Evolutionary conservation across 2,888 invertebrate species (phyloP), one percentile per base, ranked within the genome.

Genomic region (Hesperia comma): DNA sequence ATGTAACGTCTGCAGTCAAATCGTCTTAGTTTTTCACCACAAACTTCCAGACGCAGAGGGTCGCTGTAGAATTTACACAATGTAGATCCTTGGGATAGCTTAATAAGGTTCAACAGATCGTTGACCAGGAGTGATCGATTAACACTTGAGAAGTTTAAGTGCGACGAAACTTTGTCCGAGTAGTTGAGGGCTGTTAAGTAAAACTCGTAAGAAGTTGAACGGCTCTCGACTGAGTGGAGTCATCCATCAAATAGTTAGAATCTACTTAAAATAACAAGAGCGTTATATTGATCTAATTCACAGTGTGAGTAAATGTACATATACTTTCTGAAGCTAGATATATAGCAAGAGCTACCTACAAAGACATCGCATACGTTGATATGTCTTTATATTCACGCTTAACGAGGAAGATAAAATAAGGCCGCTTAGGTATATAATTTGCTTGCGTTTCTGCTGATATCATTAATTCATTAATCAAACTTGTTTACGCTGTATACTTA

Each of bases 71-170:
- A 41, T 51, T n/a, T 55, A 19, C 19, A 41, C 26, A 57, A 56
- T 63, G 21, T 67, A 69, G 68, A 46, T 17, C 54, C 46, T 37
- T 41, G 54, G 53, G 60, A 68, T 64, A 67, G 54, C 68, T 71
- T 71, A 73, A 70, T 70, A 73, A 74, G 70, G 74, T 78, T 82
- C 79, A 74, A 79, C 80, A 83, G 85, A 83, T 83, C 84, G 79
- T 85, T 84, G 85, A 76, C 80, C 80, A 86, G 74, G 73, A 78
- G 84, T 87, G 87, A 88, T 88, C 86, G 88, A 88, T 88, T 84
- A 87, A 83, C 80, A 82, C 83, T 86, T 79, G 78, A 78, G 74
- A 81, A 81, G 79, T 84, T 82, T 79, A 81, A 86, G 84, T 84
- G 81, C 78, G 80, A 77, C 74, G 78, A 79, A 86, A 88, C 82